Base-by-base conservation (phyloP, 2,113 vertebrate genomes). In the Uria aalge region DNA sequence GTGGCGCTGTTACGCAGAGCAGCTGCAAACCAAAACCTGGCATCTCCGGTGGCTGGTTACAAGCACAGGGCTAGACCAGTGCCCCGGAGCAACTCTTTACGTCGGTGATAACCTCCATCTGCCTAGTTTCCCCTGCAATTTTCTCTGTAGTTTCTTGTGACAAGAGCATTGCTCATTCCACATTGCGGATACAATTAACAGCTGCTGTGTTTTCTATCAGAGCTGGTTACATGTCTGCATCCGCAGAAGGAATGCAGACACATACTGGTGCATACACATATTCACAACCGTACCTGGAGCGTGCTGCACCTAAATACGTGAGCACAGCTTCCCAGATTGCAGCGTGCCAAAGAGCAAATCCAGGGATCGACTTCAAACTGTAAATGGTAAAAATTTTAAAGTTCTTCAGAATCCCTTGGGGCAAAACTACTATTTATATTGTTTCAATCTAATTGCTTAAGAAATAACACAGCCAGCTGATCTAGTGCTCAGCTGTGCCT, bases 11-110 rank as follows among this genome's bases (percentile, higher is more conserved):
- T 76, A 77, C 19, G 32, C 27, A 32, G 34, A 66, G 38, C 59
- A 77, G 27, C 63, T 92, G 67, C 62, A 92, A 68, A 43, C 23
- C 26, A 13, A 57, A 73, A 38, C 47, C 41, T 60, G 40, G 9
- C 24, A 32, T n/a, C 40, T 88, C 40, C 1, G 0, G 15, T 50
- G 67, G 3, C 81, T 79, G 47, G 18, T 82, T 76, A 26, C 12
- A 29, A 72, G 55, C 9, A 8, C 34, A 50, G 55, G 45, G 41
- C 38, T 45, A 69, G 50, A 47, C 7, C 43, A 48, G 41, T 50
- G 22, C 36, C 83, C 43, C 0, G 0, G 16, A 85, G 19, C 30
- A 77, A 14, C 21, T 63, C 32, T 43, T 55, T 19, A 14, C 23
- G 6, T 36, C n/a, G 12, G 17, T 66, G 71, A 3, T 62, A 38